Evolutionary conservation across 1,140 invertebrate genomes (phyloP).

Genomic region (roundworm (Caenorhabditis elegans)): WBcel235 BX284602.5:6332501-6333000

Average conservation of each 20-base stretch:
- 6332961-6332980: constrained; percentile 46
- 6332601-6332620: constrained; percentile 60
- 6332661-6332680: constrained; percentile 77
- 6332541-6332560: constrained; percentile 66
- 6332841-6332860: constrained; percentile 80
- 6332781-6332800: no score
- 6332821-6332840: constrained; percentile 90
- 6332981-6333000: constrained; percentile 56
- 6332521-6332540: constrained; percentile 88
- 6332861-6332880: constrained; percentile 80
- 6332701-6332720: constrained; percentile 73
- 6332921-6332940: constrained; percentile 90
- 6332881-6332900: constrained; percentile 77
- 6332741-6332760: not conserved
- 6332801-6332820: constrained; percentile 94
- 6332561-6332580: constrained; percentile 55
- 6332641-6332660: constrained; percentile 86
- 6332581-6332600: constrained; percentile 37
- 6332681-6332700: constrained; percentile 76
- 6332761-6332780: no score
- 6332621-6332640: constrained; percentile 77
- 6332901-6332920: constrained; percentile 80
- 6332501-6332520: constrained; percentile 93
- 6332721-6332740: constrained; percentile 59
- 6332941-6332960: constrained; percentile 68